These are phyloP conservation scores for Mormyrus iriodes DNA, from an alignment of 2,113 vertebrate genomes.

Conservation along the genomic window DNA sequence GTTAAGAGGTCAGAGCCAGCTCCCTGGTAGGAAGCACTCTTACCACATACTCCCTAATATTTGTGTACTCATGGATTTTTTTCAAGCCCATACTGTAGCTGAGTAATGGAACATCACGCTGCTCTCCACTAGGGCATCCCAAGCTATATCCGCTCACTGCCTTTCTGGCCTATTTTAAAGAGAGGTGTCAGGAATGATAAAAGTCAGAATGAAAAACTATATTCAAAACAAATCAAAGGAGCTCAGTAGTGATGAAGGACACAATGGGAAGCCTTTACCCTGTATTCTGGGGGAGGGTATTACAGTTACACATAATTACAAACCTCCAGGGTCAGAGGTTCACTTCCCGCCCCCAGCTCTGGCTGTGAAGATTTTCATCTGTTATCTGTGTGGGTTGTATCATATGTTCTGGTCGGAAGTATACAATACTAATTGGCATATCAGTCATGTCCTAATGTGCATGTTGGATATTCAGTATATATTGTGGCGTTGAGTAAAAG, in stretches of 20 bases:
- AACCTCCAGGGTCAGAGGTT: neutral
- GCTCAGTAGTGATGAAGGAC: neutral
- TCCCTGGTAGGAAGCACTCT: conserved; percentile 53
- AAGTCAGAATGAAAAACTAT: neutral
- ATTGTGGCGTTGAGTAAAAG: neutral
- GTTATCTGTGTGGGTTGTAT: neutral
- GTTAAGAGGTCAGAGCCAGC: conserved; percentile 76
- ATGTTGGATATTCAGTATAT: neutral
- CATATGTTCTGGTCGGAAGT: neutral
- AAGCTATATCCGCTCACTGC: neutral
- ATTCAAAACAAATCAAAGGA: neutral
- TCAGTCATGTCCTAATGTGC: neutral
- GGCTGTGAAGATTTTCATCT: neutral
- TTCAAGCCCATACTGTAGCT: neutral
- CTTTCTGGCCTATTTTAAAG: neutral
- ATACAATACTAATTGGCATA: neutral
- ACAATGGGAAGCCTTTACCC: neutral
- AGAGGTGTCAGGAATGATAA: neutral
- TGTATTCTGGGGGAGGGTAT: neutral
- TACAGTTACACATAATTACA: neutral
- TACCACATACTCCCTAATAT: conserved; percentile 67
- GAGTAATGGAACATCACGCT: too few relatives aligned
- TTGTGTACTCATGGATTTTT: conserved; percentile 34
- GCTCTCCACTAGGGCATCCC: neutral
- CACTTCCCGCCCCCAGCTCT: neutral